A percentile compares a stretch with the other conserved stretches of the same genome.
phyloP scores from a whole-genome alignment of 2,888 invertebrate species.

The Odontocolon sp. region DNA sequence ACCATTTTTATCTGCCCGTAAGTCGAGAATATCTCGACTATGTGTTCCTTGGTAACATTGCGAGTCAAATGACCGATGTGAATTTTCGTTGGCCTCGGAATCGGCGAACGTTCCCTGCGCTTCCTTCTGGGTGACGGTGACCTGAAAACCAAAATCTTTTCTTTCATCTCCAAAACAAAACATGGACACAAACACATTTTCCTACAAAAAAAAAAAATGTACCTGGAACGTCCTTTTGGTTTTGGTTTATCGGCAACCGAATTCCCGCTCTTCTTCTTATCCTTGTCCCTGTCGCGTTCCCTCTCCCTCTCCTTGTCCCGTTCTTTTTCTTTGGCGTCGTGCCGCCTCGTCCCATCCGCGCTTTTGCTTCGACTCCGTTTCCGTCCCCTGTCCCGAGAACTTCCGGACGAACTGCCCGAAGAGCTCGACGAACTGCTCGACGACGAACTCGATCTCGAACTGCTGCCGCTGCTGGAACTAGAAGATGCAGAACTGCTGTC shows the following conservation, averaged over 20 bases:
- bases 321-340: constrained; percentile 80
- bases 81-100: constrained; percentile 95
- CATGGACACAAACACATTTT: not conserved
- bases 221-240: constrained; percentile 80
- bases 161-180: not conserved
- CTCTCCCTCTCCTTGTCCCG: constrained; percentile 81
- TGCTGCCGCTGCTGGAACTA: constrained; percentile 81
- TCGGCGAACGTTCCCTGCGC: constrained; percentile 92
- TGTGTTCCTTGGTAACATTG: constrained; percentile 95
- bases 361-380: constrained; percentile 80
- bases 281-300: constrained; percentile 79
- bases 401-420: constrained; percentile 84
- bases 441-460: constrained; percentile 86
- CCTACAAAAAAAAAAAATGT: constrained; percentile 41
- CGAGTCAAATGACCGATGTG: constrained; percentile 96
- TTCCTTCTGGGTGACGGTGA: constrained; percentile 86
- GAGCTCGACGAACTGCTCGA: constrained; percentile 91
- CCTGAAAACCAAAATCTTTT: constrained; percentile 72
- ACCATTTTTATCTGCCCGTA: constrained; percentile 93
- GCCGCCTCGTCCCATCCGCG: constrained; percentile 77
- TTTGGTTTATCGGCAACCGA: constrained; percentile 77
- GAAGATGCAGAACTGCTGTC: constrained; percentile 87
- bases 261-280: constrained; percentile 79
- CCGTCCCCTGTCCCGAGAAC: constrained; percentile 86
- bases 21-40: constrained; percentile 94